Evolutionary conservation across 2,888 invertebrate genomes (phyloP).

Genomic region (Andrena trimmerana): DNA sequence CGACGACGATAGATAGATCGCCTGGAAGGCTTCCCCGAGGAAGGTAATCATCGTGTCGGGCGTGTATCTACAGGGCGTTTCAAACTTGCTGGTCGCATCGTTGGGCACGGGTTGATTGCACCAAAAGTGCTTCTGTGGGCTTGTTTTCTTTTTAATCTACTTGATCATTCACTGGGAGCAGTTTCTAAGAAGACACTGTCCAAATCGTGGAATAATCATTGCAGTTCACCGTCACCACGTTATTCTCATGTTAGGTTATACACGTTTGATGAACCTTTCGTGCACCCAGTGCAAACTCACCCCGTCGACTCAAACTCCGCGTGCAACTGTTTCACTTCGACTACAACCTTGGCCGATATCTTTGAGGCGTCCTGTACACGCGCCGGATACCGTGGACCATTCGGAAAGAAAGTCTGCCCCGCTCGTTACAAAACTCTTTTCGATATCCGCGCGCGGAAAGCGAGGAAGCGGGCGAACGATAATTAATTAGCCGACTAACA

Average conservation of each 20-base stretch:
- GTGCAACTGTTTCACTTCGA: background rate
- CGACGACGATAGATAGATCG: background rate
- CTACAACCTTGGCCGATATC: background rate
- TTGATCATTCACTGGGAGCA: no score
- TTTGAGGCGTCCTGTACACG: background rate
- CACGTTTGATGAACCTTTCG: no score
- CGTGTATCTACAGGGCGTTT: background rate
- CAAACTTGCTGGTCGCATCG: background rate
- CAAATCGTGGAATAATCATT: no score
- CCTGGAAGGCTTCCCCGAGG: slow-evolving; percentile 31
- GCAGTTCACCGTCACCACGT: no score
- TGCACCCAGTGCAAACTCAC: no score
- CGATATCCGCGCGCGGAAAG: slow-evolving; percentile 51
- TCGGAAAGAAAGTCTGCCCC: slow-evolving; percentile 43
- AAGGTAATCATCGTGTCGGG: slow-evolving; percentile 40
- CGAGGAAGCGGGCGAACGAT: slow-evolving; percentile 53
- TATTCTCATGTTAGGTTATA: no score
- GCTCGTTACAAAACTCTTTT: slow-evolving; percentile 57
- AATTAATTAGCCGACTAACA: slow-evolving; percentile 68
- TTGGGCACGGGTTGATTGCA: background rate
- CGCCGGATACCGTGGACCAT: slow-evolving; percentile 23
- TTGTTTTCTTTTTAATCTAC: no score
- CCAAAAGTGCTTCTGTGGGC: no score
- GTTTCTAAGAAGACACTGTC: no score
- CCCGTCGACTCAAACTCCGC: no score